These are phyloP conservation scores for Odontesthes bonariensis DNA, from an alignment of 2,113 vertebrate species.

Conservation along the genomic window DNA sequence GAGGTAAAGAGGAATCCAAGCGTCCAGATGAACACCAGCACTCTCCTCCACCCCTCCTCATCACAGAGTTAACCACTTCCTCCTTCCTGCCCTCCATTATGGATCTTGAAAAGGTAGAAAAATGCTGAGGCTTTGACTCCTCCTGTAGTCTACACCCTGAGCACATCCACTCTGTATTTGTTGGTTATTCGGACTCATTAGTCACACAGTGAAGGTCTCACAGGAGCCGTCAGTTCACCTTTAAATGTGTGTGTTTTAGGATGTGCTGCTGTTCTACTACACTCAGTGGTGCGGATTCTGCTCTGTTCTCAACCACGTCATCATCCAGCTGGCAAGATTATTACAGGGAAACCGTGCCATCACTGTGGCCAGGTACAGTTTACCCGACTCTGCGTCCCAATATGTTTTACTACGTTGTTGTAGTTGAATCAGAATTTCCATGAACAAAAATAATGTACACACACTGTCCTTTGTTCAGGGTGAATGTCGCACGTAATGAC, in stretches of 20 bases:
- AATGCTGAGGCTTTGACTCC: rapidly evolving
- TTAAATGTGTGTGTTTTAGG: slow-evolving; percentile 77
- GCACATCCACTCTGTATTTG: neutral
- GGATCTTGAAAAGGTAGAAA: slow-evolving; percentile 86
- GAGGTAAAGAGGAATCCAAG: neutral
- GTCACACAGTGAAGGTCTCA: too few relatives aligned
- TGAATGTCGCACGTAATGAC: slow-evolving; percentile 94
- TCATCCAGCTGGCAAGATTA: slow-evolving; percentile 91
- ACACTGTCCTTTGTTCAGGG: slow-evolving; percentile 74
- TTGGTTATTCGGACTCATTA: too few relatives aligned
- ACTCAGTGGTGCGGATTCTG: slow-evolving; percentile 98
- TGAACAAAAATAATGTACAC: neutral
- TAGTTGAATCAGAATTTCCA: neutral
- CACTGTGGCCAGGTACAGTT: slow-evolving; percentile 89
- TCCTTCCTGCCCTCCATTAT: slow-evolving; percentile 87
- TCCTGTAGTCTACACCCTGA: neutral
- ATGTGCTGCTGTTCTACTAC: slow-evolving; percentile 94
- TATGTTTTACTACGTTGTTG: neutral
- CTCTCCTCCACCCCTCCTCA: slow-evolving; percentile 70
- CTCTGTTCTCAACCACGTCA: slow-evolving; percentile 91
- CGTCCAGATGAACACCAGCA: slow-evolving; percentile 7
- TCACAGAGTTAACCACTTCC: slow-evolving; percentile 90
- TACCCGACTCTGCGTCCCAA: neutral
- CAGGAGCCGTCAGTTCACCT: neutral
- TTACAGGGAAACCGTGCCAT: slow-evolving; percentile 85